Conservation (phyloP, 2,797 vertebrate genomes). For the Poeciliopsis paucimaculata region DNA sequence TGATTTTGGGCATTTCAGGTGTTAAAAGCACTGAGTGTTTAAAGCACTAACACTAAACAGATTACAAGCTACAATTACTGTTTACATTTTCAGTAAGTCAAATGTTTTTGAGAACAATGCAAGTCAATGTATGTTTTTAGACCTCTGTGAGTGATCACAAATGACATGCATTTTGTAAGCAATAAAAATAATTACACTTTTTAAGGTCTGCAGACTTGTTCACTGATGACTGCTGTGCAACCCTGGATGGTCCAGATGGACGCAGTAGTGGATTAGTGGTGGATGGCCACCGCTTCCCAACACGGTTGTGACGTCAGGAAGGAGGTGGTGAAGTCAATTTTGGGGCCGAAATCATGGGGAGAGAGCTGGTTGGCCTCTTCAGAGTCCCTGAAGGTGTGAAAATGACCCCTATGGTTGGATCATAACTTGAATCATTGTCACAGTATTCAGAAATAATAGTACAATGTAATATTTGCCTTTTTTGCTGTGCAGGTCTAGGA, state of each 20-base stretch:
- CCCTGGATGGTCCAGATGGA: too few relatives aligned
- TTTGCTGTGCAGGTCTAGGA: neutral
- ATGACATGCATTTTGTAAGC: constrained; percentile 58
- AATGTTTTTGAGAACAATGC: constrained; percentile 49
- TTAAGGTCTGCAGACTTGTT: neutral
- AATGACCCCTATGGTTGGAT: neutral
- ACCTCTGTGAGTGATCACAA: constrained; percentile 32
- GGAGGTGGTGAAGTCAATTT: too few relatives aligned
- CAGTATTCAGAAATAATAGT: neutral
- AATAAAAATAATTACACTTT: constrained; percentile 63
- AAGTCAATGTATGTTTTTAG: constrained; percentile 28
- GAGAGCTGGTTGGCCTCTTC: too few relatives aligned
- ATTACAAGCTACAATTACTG: constrained; percentile 66
- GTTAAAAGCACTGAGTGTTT: constrained; percentile 55
- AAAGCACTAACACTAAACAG: constrained; percentile 43
- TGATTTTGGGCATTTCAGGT: constrained; percentile 47
- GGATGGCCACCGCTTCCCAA: too few relatives aligned
- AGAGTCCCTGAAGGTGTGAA: too few relatives aligned
- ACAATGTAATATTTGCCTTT: neutral
- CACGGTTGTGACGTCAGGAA: too few relatives aligned
- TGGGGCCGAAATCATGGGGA: too few relatives aligned
- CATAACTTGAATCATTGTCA: neutral
- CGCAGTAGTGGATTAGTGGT: too few relatives aligned
- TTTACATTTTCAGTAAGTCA: constrained; percentile 73
- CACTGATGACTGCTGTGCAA: too few relatives aligned